These are phyloP conservation scores for Stenolophus ochropezus DNA, from an alignment of 2,888 invertebrate species.

Conservation along the genomic window DNA sequence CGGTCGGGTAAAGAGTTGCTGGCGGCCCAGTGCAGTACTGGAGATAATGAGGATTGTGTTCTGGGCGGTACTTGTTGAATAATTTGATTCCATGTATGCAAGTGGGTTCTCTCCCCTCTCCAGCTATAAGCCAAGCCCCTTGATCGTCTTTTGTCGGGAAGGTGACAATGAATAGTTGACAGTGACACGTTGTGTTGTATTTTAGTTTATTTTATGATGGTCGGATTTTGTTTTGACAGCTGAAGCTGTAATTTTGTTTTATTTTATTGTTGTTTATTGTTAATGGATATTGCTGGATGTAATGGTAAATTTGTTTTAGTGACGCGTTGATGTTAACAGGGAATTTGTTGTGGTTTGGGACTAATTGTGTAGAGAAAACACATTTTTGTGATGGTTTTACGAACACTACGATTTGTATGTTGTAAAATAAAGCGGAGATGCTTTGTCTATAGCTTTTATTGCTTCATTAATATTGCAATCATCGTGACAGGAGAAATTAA, in stretches of 20 bases:
- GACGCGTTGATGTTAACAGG: neutral
- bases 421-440: neutral
- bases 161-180: slow-evolving; percentile 35
- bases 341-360: slow-evolving; percentile 10
- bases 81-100: slow-evolving; percentile 45
- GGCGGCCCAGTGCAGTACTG: slow-evolving; percentile 5
- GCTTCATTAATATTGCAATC: neutral
- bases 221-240: slow-evolving; percentile 23
- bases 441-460: neutral
- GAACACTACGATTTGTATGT: neutral
- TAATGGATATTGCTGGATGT: slow-evolving; percentile 25
- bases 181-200: slow-evolving; percentile 1
- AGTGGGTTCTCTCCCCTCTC: slow-evolving; percentile 12
- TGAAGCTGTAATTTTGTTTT: slow-evolving; percentile 38
- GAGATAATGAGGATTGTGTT: neutral
- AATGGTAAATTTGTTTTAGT: slow-evolving; percentile 41
- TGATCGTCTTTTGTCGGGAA: slow-evolving; percentile 14
- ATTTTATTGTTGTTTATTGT: slow-evolving; percentile 43
- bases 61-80: slow-evolving; percentile 54
- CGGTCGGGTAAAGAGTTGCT: slow-evolving; percentile 47
- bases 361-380: neutral
- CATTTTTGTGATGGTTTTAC: neutral
- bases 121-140: neutral
- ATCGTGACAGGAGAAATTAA: neutral
- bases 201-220: slow-evolving; percentile 39